Conservation (phyloP, 2,888 invertebrate genomes). For the Phyllotreta striolata region DNA sequence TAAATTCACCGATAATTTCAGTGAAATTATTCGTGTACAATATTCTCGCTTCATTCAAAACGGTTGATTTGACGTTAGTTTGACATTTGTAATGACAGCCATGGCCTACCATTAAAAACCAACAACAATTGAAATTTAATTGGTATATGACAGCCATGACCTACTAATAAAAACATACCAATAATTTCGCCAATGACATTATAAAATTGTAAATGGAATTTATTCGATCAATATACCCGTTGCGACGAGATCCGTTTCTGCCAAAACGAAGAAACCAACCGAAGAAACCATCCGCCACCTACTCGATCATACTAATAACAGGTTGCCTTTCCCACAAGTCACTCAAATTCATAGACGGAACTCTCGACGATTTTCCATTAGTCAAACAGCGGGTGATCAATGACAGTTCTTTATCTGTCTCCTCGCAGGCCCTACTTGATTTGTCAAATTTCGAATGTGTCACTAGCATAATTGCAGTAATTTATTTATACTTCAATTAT, state of each 20-base stretch:
- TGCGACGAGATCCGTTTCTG: slow-evolving; percentile 26
- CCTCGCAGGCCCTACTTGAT: slow-evolving; percentile 45
- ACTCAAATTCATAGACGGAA: slow-evolving; percentile 42
- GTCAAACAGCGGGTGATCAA: slow-evolving; percentile 52
- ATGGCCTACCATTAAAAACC: too few species aligned
- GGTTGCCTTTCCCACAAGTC: slow-evolving; percentile 44
- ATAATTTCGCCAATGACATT: too few species aligned
- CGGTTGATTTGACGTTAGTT: too few species aligned
- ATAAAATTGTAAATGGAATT: not conserved
- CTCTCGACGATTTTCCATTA: slow-evolving; percentile 46
- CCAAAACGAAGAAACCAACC: slow-evolving; percentile 12
- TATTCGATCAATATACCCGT: too few species aligned
- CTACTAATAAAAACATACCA: too few species aligned
- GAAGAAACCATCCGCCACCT: slow-evolving; percentile 28
- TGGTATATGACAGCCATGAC: too few species aligned
- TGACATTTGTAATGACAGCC: too few species aligned
- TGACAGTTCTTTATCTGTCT: slow-evolving; percentile 51
- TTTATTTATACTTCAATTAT: slow-evolving; percentile 46
- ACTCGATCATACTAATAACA: slow-evolving; percentile 36
- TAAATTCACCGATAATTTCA: too few species aligned
- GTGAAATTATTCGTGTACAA: too few species aligned
- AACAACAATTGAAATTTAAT: too few species aligned
- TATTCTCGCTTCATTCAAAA: too few species aligned
- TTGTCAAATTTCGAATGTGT: slow-evolving; percentile 51
- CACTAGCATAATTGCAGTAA: slow-evolving; percentile 47